Evolutionary conservation across 2,797 vertebrate genomes (phyloP).

Genomic region (Pantherophis alleghaniensis): DNA sequence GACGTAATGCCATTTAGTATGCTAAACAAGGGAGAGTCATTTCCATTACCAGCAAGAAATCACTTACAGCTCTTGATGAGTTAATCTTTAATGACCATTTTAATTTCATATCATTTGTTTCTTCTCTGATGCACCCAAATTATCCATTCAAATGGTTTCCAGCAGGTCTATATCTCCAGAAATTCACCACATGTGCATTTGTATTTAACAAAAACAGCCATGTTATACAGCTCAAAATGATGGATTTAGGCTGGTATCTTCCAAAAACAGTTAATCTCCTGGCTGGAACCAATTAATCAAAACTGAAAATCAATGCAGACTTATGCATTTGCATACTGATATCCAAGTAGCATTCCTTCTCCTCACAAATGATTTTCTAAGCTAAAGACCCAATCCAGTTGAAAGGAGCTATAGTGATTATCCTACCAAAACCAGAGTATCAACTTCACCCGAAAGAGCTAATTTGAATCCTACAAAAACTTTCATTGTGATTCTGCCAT

Average conservation of each 20-base stretch:
- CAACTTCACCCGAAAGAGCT: neutral
- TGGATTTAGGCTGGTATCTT: conserved; percentile 61
- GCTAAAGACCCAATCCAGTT: neutral
- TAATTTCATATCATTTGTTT: conserved; percentile 38
- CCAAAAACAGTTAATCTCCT: conserved; percentile 52
- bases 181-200: conserved; percentile 62
- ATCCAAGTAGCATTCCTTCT: conserved; percentile 41
- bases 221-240: conserved; percentile 55
- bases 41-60: conserved; percentile 7
- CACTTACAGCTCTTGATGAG: conserved; percentile 16
- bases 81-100: conserved; percentile 32
- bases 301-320: conserved; percentile 56
- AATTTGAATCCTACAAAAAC: neutral
- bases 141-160: conserved; percentile 36
- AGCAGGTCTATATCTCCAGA: conserved; percentile 38
- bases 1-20: conserved; percentile 2
- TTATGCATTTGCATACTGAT: conserved; percentile 38
- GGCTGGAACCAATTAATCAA: conserved; percentile 62
- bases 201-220: conserved; percentile 61
- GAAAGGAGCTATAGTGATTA: neutral
- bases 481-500: neutral
- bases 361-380: conserved; percentile 30
- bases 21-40: neutral
- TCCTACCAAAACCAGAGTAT: conserved; percentile 29
- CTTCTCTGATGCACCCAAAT: conserved; percentile 24